These are phyloP conservation scores for Athene noctua DNA, from an alignment of 2,113 vertebrate genomes.

Conservation along the genomic window DNA sequence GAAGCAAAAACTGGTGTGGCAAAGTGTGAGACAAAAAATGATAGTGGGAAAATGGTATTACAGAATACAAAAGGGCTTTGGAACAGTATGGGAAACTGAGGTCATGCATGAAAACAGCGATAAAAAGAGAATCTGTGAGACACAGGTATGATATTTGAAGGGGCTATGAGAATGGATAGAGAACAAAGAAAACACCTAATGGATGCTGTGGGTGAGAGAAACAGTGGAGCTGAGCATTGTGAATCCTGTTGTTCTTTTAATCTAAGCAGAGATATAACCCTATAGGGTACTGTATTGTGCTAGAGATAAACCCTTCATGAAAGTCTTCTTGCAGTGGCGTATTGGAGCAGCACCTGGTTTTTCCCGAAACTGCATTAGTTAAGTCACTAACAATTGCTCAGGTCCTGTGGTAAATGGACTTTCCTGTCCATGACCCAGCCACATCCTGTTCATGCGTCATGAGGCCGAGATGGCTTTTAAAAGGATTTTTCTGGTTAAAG, in stretches of 20 bases:
- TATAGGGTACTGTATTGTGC: background rate
- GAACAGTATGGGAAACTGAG: background rate
- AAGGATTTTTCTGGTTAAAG: background rate
- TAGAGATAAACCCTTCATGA: background rate
- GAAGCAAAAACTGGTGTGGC: background rate
- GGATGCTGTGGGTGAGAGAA: background rate
- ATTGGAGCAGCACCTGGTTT: background rate
- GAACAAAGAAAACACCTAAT: background rate
- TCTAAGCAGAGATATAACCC: background rate
- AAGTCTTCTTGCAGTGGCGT: background rate
- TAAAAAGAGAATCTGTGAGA: background rate
- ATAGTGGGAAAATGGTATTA: background rate
- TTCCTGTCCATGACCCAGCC: background rate
- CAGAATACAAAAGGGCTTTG: background rate
- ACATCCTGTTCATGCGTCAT: background rate
- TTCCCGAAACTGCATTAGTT: background rate
- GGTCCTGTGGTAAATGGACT: background rate
- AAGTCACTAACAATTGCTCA: background rate
- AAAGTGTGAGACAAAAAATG: background rate
- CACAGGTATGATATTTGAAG: background rate
- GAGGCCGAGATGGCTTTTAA: background rate
- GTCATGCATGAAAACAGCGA: background rate
- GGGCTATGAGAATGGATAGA: background rate
- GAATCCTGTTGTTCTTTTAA: background rate
- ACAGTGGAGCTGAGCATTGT: background rate